These are phyloP conservation scores for Tiaroga cobitis DNA, from an alignment of 2,797 vertebrate genomes.

Conservation along the genomic window DNA sequence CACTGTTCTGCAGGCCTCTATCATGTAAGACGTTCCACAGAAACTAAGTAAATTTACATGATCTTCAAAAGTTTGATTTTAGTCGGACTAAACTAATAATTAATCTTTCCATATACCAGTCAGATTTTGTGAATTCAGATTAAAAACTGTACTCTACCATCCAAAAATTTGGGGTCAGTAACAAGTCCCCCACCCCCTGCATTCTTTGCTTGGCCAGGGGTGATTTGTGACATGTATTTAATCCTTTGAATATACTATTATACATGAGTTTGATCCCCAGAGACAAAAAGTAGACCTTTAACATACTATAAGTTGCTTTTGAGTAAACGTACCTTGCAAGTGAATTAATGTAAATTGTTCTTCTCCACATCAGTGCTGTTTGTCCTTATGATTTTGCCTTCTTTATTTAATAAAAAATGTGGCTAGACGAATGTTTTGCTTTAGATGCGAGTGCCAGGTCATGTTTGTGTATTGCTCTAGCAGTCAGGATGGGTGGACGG, in stretches of 20 bases:
- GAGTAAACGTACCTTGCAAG: not conserved
- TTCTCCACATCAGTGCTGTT: not conserved
- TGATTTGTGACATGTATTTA: not conserved
- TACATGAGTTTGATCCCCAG: not conserved
- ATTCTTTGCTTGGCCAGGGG: not conserved
- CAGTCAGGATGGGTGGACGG: not conserved
- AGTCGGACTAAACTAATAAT: not conserved
- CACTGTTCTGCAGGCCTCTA: not conserved
- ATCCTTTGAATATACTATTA: not conserved
- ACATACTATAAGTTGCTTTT: not conserved
- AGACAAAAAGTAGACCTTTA: not conserved
- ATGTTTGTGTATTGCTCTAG: conserved; percentile 35
- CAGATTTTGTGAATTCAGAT: not conserved
- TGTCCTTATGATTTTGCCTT: not conserved
- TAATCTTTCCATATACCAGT: not conserved
- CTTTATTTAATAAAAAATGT: conserved; percentile 1
- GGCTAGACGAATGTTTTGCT: not conserved
- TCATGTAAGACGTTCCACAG: not conserved
- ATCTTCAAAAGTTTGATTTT: not conserved
- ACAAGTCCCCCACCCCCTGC: no score
- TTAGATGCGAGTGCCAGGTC: conserved; percentile 7
- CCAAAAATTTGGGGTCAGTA: no score
- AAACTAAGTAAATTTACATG: not conserved
- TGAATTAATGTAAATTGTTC: not conserved
- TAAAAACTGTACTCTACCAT: not conserved